Evolutionary conservation across 2,797 vertebrate species (phyloP), one percentile per base, ranked within the genome.

Genomic region (Pyrrhura leucotis): DNA sequence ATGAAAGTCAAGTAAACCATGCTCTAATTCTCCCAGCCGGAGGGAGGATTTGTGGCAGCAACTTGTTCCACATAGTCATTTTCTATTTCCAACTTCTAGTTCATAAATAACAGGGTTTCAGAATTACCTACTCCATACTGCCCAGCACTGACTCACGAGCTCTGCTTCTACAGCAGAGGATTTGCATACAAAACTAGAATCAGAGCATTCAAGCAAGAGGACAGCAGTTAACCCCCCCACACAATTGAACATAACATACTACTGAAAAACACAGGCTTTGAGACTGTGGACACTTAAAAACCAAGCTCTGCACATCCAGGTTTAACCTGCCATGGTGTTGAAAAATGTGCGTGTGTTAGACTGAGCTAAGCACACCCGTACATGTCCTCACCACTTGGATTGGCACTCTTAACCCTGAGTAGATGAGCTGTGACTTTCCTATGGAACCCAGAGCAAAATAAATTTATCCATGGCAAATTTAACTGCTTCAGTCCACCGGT

Each of bases 51-150:
- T 33, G 54, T 50, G 28, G 65, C 79, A 95, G 86, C 82, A 92
- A 48, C 61, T 89, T 91, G 62, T 95, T 90, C 94, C 92, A 68
- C 84, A 88, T 93, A 83, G 63, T 88, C 66, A n/a, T 74, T 92
- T 96, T 90, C 88, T 91, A 72, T 94, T 96, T 95, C 78, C 66
- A 85, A 26, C 68, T 67, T 85, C 40, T 53, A 73, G 56, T 89
- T 89, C 73, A 61, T 84, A 88, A 94, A 76, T 81, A 86, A 74
- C 40, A 91, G 56, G 63, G 79, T 81, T 91, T 90, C 77, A 81
- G 47, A 75, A 73, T 81, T 71, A 45, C 29, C 50, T 42, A 21
- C 39, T 75, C 74, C 45, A 8, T 56, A 23, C 42, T 63, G 40
- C 42, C 68, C 75, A 83, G 67, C 67, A 44, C 68, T 26, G 40